Conservation (phyloP, 23 tunicate genomes). For the Trididemnum nubilum region DNA sequence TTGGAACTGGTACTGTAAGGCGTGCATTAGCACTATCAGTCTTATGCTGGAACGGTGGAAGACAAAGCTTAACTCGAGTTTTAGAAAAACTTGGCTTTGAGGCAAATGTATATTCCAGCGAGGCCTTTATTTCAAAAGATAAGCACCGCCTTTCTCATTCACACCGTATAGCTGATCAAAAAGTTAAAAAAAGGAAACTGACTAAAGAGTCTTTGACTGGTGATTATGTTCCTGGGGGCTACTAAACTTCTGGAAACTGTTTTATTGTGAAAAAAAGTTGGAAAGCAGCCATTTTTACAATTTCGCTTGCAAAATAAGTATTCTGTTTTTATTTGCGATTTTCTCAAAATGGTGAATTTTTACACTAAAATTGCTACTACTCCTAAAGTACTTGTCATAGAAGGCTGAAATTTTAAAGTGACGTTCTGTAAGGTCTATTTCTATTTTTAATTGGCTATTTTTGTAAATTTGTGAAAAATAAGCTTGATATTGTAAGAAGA, state of each 20-base stretch:
- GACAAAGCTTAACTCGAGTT: not conserved
- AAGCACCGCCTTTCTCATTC: not conserved
- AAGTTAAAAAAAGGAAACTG: not conserved
- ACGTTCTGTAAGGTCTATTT: not conserved
- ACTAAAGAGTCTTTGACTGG: not conserved
- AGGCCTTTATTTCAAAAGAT: not conserved
- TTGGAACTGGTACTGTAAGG: conserved; percentile 30
- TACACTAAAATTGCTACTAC: not conserved
- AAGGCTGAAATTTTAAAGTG: not conserved
- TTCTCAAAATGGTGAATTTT: not conserved
- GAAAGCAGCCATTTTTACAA: not conserved
- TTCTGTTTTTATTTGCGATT: not conserved
- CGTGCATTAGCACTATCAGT: conserved; percentile 7
- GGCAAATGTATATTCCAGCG: not conserved
- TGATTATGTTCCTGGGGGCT: conserved; percentile 7
- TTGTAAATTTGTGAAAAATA: not conserved
- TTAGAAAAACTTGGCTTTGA: not conserved
- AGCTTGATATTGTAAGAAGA: not conserved
- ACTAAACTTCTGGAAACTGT: not conserved
- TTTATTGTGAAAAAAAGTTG: not conserved
- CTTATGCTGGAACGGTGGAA: conserved; percentile 9
- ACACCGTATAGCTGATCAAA: not conserved
- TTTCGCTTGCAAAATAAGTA: too few species aligned
- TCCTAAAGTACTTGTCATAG: not conserved
- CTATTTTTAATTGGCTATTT: not conserved